Evolutionary conservation across 2,888 invertebrate genomes (phyloP), one percentile per base, ranked within the genome.

Genomic region (Priocnemis perturbator): DNA sequence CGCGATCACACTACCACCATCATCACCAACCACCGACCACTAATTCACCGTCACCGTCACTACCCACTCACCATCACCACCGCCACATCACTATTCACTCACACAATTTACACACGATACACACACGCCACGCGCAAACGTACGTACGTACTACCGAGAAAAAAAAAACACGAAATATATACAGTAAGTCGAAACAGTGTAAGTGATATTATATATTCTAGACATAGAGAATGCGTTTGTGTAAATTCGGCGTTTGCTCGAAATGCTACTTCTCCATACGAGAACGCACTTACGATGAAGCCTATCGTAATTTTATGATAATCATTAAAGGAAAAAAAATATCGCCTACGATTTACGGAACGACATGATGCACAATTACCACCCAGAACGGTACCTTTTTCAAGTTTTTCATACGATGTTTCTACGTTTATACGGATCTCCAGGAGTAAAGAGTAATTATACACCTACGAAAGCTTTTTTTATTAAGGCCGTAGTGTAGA

Each of bases 371-470:
- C 84, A 85, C 84, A 86, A 85, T 73, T 80, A 81, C 73, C 79
- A 81, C 64, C 74, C 75, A 71, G 73, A 81, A 82, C 74, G 73
- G 76, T 83, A 86, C 83, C 82, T 85, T 86, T 85, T 86, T 83
- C 85, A 86, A 81, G 81, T 86, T 87, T 81, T 87, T 87, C 86
- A 87, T 87, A 87, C 85, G 81, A 85, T 84, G 82, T 87, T 87
- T 88, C 86, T 88, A 87, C 88, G 88, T 88, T 86, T 87, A 84
- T 86, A 86, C 86, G 85, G 84, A 87, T 87, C 85, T 85, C 82
- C 83, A 81, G 73, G 79, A 83, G 81, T 81, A 81, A 84, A 72
- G 74, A 74, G 78, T 81, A 81, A 85, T 80, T 83, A 80, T 74
- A 37, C 37, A 37, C 4, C 74, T 82, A 83, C 73, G 80, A 79